Base-by-base conservation (phyloP, 1,140 invertebrate species). In the Nymphalis io region DNA sequence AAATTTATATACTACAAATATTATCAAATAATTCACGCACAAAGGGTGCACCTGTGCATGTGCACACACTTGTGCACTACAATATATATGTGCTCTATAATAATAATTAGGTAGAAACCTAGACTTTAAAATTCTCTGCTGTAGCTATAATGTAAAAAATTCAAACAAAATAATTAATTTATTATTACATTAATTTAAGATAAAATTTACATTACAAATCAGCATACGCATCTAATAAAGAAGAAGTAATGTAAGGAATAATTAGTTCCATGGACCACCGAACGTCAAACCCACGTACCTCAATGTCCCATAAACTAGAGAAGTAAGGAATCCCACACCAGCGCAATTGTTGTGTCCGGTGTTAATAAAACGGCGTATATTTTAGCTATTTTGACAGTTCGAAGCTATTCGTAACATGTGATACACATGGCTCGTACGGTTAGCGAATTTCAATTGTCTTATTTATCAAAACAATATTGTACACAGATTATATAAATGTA, bases 361-460 rank as follows among this genome's bases (percentile, higher is more conserved):
- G 83, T 89, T 89, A 88, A 89, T 89, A 88, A 88, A 90, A 90
- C 82, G 85, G 76, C 74, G 74, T 86, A 89, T 90, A 90, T 89
- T 86, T 90, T 83, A 90, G 81, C 83, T 87, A 90, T 90, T 89
- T 90, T 90, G 88, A 90, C 88, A 88, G 82, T 87, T 87, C 76
- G 59, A 80, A 84, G 79, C 87, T 86, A 83, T 90, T 89, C 72
- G 80, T 86, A 87, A 83, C 75, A 72, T 44, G 60, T 53, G 51
- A 69, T 79, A 87, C 81, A 80, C 77, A 87, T 73, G 13, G 81
- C 4, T 16, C 38, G 11, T 39, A 16, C n/a, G 23, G 10, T 15
- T 20, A 18, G 20, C 16, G 46, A 51, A 20, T 13, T 42, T 15
- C 4, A 15, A 33, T 33, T 33, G 27, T 33, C 6, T 33, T 8